phyloP scores from a whole-genome alignment of 2,888 invertebrate genomes.

The Saturnia japonica region DNA sequence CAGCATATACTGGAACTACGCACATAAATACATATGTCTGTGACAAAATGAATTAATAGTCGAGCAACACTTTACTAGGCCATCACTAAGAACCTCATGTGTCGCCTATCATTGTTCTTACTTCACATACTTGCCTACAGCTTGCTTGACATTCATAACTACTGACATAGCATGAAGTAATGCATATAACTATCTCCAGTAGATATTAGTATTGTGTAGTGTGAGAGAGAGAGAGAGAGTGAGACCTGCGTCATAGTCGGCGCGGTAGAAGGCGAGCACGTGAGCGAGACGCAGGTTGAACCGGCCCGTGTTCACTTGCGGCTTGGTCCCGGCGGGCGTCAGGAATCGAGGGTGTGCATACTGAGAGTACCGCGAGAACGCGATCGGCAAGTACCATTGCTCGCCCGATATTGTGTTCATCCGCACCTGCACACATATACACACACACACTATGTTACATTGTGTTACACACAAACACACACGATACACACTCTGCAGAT shows the following conservation, averaged over 20 bases:
- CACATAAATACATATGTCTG: no score
- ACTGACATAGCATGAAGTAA: no score
- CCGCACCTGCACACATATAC: slow-evolving; percentile 87
- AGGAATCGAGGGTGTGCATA: slow-evolving; percentile 86
- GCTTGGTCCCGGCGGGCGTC: slow-evolving; percentile 83
- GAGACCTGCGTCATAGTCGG: slow-evolving; percentile 85
- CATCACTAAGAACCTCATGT: no score
- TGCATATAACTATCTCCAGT: no score
- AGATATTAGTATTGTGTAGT: background rate
- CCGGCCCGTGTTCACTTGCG: slow-evolving; percentile 78
- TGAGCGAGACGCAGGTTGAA: slow-evolving; percentile 79
- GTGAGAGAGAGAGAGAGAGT: background rate
- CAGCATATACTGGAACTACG: no score
- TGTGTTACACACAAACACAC: background rate
- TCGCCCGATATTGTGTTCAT: slow-evolving; percentile 96
- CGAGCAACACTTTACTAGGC: no score
- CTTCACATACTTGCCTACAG: no score
- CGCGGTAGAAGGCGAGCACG: slow-evolving; percentile 90
- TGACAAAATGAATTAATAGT: no score
- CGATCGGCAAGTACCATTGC: slow-evolving; percentile 96
- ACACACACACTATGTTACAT: no score
- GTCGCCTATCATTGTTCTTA: no score
- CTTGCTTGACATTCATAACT: no score
- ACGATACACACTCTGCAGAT: background rate
- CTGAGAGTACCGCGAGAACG: slow-evolving; percentile 94